Evolutionary conservation across 2,888 invertebrate genomes (phyloP).

Genomic region (Balanococcus diminutus): DNA sequence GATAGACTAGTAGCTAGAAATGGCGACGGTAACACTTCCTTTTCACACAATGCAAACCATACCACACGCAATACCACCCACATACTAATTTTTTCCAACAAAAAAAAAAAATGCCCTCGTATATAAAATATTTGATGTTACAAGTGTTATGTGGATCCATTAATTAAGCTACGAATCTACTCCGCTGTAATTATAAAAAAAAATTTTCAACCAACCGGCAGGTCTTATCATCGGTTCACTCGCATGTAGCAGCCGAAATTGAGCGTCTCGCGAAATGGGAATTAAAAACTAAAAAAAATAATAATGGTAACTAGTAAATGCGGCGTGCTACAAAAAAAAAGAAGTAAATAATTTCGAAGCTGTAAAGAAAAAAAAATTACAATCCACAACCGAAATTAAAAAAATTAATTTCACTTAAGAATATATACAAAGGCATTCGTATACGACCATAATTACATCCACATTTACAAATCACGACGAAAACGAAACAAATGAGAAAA

Average conservation of each 20-base stretch:
- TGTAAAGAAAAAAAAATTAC: constrained; percentile 34
- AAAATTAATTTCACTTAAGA: constrained; percentile 15
- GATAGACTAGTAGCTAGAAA: constrained; percentile 42
- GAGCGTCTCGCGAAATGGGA: constrained; percentile 38
- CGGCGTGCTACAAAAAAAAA: constrained; percentile 51
- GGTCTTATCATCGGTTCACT: neutral
- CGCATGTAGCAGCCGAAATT: constrained; percentile 51
- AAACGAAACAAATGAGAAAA: too few relatives aligned
- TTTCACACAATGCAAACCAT: neutral
- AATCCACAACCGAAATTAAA: constrained; percentile 49
- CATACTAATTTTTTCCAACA: neutral
- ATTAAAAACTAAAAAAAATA: constrained; percentile 46
- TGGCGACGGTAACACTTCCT: constrained; percentile 31
- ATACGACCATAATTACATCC: constrained; percentile 25
- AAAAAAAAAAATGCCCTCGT: constrained; percentile 27
- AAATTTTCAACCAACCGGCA: neutral
- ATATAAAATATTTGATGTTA: neutral
- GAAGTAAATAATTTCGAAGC: neutral
- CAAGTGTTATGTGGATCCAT: constrained; percentile 23
- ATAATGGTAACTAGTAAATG: constrained; percentile 55
- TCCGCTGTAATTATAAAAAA: constrained; percentile 14
- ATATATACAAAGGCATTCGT: constrained; percentile 42
- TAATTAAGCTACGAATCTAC: constrained; percentile 35
- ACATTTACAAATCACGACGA: constrained; percentile 40
- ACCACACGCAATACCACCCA: neutral